Percentiles rank a stretch among this genome's conserved stretches.
These are phyloP conservation scores for Chanos chanos DNA, from an alignment of 2,797 vertebrate species.

Conservation along the genomic window DNA sequence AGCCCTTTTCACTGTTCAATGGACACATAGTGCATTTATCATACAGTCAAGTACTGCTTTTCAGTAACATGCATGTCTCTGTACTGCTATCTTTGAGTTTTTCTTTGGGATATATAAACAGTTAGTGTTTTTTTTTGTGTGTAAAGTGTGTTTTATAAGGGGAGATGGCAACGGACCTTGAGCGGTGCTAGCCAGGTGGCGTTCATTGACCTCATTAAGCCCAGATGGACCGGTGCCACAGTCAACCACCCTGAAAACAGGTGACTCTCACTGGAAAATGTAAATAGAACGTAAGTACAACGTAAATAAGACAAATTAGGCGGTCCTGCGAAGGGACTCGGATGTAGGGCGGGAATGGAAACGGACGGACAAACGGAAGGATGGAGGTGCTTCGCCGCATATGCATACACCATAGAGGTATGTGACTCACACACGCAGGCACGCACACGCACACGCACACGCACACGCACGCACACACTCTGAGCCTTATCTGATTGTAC, in stretches of 20 bases:
- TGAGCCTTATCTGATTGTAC: constrained; percentile 69
- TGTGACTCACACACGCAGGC: constrained; percentile 13
- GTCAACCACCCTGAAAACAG: not conserved
- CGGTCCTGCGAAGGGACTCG: too few relatives aligned
- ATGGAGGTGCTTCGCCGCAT: constrained; percentile 49
- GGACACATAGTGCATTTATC: too few relatives aligned
- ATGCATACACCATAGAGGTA: constrained; percentile 49
- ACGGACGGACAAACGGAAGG: constrained; percentile 29
- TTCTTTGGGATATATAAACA: too few relatives aligned
- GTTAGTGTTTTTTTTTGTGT: too few relatives aligned
- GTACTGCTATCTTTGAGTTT: too few relatives aligned
- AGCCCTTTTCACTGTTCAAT: too few relatives aligned
- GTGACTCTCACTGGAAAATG: constrained; percentile 8
- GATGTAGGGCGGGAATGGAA: constrained; percentile 1
- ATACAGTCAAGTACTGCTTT: too few relatives aligned
- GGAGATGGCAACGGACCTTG: too few relatives aligned
- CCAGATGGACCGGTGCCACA: constrained; percentile 9
- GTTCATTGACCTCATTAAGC: too few relatives aligned
- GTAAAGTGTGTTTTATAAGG: too few relatives aligned
- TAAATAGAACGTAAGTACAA: constrained; percentile 23
- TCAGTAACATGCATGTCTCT: too few relatives aligned
- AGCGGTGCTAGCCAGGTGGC: too few relatives aligned
- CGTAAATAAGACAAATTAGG: constrained; percentile 21
- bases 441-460: constrained; percentile 23
- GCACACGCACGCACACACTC: constrained; percentile 54